A percentile compares a stretch with the other conserved stretches of the same genome.
Conservation (phyloP, 2,797 vertebrate species). For the Alosa sapidissima region DNA sequence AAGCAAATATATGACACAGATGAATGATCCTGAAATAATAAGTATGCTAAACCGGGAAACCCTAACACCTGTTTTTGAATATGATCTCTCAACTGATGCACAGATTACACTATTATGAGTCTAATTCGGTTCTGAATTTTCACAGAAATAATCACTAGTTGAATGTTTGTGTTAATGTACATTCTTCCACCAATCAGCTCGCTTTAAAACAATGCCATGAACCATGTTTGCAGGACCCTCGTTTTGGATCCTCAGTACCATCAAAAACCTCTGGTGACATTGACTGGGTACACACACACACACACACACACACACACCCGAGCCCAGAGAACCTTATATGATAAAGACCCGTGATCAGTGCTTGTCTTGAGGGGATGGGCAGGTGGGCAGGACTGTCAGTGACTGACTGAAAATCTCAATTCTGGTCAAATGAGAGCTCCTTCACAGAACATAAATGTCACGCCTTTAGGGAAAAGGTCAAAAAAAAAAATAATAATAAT, state of each 20-base stretch:
- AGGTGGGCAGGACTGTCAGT: too few relatives aligned
- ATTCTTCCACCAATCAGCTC: slow-evolving; percentile 10
- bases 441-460: too few relatives aligned
- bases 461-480: too few relatives aligned
- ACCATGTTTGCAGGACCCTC: background rate
- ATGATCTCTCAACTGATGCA: background rate
- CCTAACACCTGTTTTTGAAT: background rate
- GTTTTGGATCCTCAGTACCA: background rate
- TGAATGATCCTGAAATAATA: background rate
- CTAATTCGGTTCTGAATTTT: background rate
- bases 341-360: too few relatives aligned
- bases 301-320: too few relatives aligned
- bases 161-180: background rate
- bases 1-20: background rate
- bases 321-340: too few relatives aligned
- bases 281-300: background rate
- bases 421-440: too few relatives aligned
- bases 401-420: too few relatives aligned
- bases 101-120: background rate
- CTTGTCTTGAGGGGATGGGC: too few relatives aligned
- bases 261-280: slow-evolving; percentile 19
- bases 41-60: background rate
- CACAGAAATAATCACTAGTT: background rate
- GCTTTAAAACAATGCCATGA: background rate
- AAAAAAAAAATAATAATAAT: too few relatives aligned